Base-by-base conservation (phyloP, 2,888 invertebrate genomes). In the Acronicta aceris region DNA sequence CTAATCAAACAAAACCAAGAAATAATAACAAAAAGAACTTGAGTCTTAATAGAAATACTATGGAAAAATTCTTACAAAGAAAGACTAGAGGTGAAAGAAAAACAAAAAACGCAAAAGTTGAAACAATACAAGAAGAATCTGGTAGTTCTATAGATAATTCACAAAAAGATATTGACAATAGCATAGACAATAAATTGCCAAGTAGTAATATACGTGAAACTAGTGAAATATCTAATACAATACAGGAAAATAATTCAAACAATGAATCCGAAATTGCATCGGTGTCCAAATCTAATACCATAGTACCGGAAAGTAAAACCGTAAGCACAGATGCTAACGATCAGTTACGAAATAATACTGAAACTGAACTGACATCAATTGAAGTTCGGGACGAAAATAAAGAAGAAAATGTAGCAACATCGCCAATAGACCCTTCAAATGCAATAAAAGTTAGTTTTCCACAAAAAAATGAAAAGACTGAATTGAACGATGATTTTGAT, bases 401-500 rank as follows among this genome's bases (percentile, higher is more conserved):
- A 10, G 36, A 42, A 30, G 38, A 45, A 49, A 36, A 0, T 33
- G n/a, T 48, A 50, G 33, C 38, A 47, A 30, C n/a, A 43, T 9
- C 16, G 6, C 27, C 27, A 27, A 58, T 62, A 33, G 43, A 59
- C 30, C 42, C 52, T n/a, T 64, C 49, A 48, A 65, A 65, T 10
- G 52, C 46, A 38, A 16, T 61, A n/a, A 58, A 50, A 60, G 42
- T 59, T 1, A 36, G 36, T 41, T 42, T 56, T 9, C 30, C 21
- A 21, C 46, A 54, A 15, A 47, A 52, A 48, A 36, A 45, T 30
- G 59, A 45, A 12, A 60, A 58, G 30, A 50, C 9, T 13, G 56
- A 51, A 15, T 4, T 41, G 0, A 60, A 54, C 13, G 51, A 62
- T 33, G 79, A 81, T 40, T 48, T 59, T 12, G 85, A 82, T 25